Evolutionary conservation across 2,888 invertebrate genomes (phyloP), one percentile per base, ranked within the genome.

Genomic region (Helicoverpa assulta): DNA sequence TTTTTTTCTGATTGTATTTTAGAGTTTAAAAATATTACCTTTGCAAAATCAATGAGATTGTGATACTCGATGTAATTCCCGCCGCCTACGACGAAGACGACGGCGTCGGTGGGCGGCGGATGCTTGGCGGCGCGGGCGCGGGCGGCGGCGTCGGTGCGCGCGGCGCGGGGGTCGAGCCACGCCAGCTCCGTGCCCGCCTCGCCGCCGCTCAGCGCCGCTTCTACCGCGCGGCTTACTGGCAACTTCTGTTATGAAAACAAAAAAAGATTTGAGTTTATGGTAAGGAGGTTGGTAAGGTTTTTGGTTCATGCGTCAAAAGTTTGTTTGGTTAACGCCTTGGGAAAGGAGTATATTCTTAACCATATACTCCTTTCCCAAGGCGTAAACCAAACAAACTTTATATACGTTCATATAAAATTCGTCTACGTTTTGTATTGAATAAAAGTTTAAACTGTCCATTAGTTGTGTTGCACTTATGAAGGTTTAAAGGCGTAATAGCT

Each of bases 51-150:
- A 63, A 98, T 97, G 71, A 99, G 96, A 96, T 99, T 99, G 93
- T 99, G 99, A 93, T 99, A 99, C 94, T 99, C 99, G 88, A 99
- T 99, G 90, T 99, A 99, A 96, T 99, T 99, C 59, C 99, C 99
- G 71, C 99, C 99, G 54, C 99, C 99, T 54, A 99, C 98, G 67
- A 99, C 93, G 93, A 99, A 99, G 12, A 99, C 98, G 69, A 99
- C 97, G 5, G 98, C 98, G 92, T 99, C 98, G 86, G 97, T 97
- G 91, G 98, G 98, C 76, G 97, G 97, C 73, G 97, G 95, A 94
- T 85, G 96, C 89, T 85, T 96, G 90, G 88, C 97, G 93, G 95
- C 97, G 96, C 94, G 97, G 96, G 89, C 80, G 10, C 91, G 96
- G 93, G 96, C 68, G 95, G 96, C 71, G 94, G 89, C 91, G 83